Evolutionary conservation across 1,140 invertebrate genomes (phyloP), one percentile per base, ranked within the genome.

Genomic region (Dendroctonus ponderosae): DNA sequence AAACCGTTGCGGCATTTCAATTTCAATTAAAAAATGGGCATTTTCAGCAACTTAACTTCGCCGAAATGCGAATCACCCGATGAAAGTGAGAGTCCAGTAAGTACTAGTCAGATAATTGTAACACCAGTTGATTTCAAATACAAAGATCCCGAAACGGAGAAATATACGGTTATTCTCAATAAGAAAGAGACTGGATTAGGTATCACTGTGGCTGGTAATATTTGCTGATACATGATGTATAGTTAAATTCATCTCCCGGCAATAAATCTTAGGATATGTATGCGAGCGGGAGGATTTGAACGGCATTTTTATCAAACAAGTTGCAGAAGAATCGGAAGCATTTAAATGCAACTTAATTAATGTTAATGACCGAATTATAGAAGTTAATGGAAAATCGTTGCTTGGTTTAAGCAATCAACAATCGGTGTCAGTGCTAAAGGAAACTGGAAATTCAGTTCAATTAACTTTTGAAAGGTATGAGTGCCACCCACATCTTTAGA

Each of bases 271-370:
- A 7, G 86, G 86, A 6, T 87, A 88, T 77, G 86, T 88, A 0
- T 88, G 86, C 76, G 86, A 88, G 72, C 83, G 86, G 68, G 93
- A 94, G 80, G 95, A 97, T 79, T 82, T 97, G 3, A 94, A 92
- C 56, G 93, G 93, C 15, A 96, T 98, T 73, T 98, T 97, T 83
- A 92, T 98, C 2, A 97, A 97, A 82, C 94, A 92, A 78, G 90
- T 98, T 59, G 92, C 92, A 70, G 89, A 92, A 78, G 92, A 92
- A 7, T 96, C 93, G 80, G 92, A 93, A 71, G 96, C 94, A 15
- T 90, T 92, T 76, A 80, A 89, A 66, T 93, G 91, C 79, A 88
- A 89, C n/a, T 85, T 89, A 77, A 95, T 97, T 71, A 86, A 87
- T 77, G 85, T 96, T 42, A 96, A 97, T 78, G 96, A 98, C 82